Evolutionary conservation across 2,113 vertebrate species (phyloP), one percentile per base, ranked within the genome.

Genomic region (Patagioenas fasciata): DNA sequence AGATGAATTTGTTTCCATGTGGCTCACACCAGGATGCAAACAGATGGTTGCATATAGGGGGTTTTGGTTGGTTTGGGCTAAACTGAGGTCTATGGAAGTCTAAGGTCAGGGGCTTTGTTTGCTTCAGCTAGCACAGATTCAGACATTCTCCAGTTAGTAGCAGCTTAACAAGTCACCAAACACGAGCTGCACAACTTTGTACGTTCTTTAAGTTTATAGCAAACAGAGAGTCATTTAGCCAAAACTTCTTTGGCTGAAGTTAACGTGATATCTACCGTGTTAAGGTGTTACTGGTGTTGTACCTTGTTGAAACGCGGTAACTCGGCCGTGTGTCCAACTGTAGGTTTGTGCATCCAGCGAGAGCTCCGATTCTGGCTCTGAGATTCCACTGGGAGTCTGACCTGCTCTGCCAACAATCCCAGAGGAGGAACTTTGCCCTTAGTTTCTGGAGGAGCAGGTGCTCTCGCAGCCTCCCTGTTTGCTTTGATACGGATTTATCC

Each of bases 191-290:
- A 11, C 73, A 26, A 17, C 40, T 36, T 18, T 15, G 18, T 19
- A 3, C 0, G 36, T 8, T 62, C 56, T 64, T 6, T 1, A 4
- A 11, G 14, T 13, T 78, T 20, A 18, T 4, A 47, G 48, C 32
- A 40, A 47, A 51, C 17, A 16, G 60, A 5, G 54, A 42, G 29
- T 9, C 16, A 4, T 23, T 44, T 4, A 62, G 13, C 32, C 57
- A 12, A 40, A 54, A 5, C 44, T 38, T 48, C 36, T 75, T 16
- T 6, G 12, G 18, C 38, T 32, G 77, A 40, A 40, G 53, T 16
- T 13, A 8, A 7, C 0, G 11, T 1, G 10, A 3, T 36, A 3
- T 3, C 10, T 38, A 6, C 4, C 2, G 2, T 18, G 26, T 61
- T 31, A 5, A 1, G 15, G 48, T 32, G 21, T n/a, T 24, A 2